Evolutionary conservation across 2,113 vertebrate species (phyloP).

Genomic region (Coreoperca whiteheadi): DNA sequence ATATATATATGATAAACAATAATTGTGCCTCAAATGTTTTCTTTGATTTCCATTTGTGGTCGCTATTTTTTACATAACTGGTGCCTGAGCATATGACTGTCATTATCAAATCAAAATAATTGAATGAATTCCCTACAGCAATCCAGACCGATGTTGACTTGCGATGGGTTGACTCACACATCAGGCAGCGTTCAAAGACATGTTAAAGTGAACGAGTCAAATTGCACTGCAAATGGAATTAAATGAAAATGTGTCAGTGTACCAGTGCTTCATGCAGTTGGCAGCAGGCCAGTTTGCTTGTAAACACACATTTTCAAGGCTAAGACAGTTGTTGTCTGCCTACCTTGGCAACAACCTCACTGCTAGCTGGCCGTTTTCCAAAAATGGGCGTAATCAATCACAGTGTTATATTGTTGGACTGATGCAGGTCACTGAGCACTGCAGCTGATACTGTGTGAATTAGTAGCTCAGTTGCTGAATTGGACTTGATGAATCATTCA

Average conservation of each 20-base stretch:
- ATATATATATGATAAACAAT: conserved; percentile 1
- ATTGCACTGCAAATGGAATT: not conserved
- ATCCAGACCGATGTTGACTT: not conserved
- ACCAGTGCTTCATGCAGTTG: not conserved
- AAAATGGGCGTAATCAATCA: conserved; percentile 34
- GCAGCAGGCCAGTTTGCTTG: conserved; percentile 7
- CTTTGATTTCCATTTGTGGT: conserved; percentile 22
- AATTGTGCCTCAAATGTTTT: conserved; percentile 7
- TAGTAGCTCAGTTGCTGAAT: not conserved
- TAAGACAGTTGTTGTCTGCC: conserved; percentile 15
- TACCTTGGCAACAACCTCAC: conserved; percentile 23
- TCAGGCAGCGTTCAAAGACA: not conserved
- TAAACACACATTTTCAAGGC: conserved; percentile 21
- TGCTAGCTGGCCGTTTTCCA: conserved; percentile 26
- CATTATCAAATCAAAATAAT: conserved; percentile 26
- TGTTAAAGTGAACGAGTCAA: not conserved
- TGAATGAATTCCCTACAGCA: conserved; percentile 1
- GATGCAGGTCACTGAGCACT: conserved; percentile 42
- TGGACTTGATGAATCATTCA: conserved; percentile 25
- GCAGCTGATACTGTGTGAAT: conserved; percentile 28
- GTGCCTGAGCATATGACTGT: not conserved
- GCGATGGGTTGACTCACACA: not conserved
- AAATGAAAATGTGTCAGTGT: not conserved
- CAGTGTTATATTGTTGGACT: conserved; percentile 34
- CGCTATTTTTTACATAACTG: not conserved